phyloP scores from a whole-genome alignment of 2,113 vertebrate species.

The Camelus dromedarius region DNA sequence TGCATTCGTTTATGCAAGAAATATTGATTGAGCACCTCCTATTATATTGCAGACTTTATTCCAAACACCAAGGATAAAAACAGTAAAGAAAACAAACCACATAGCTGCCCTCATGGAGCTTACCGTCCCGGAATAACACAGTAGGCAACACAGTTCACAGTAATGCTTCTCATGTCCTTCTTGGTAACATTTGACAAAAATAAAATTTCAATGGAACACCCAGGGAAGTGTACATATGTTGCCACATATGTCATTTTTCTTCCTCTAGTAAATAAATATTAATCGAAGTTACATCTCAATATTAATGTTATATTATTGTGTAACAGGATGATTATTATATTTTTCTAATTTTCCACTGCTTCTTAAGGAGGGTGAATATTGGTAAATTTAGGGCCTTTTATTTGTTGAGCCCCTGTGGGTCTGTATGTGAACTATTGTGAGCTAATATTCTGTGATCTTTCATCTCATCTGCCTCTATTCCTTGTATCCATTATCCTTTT shows the following conservation, averaged over 20 bases:
- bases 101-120: neutral
- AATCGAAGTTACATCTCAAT: neutral
- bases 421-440: neutral
- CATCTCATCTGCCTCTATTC: neutral
- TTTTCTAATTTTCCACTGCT: neutral
- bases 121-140: neutral
- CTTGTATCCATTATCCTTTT: neutral
- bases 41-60: neutral
- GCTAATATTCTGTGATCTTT: neutral
- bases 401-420: neutral
- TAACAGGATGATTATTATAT: neutral
- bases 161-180: neutral
- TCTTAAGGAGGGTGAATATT: neutral
- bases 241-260: neutral
- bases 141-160: neutral
- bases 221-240: neutral
- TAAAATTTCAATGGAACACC: neutral
- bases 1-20: neutral
- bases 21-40: neutral
- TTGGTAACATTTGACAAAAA: constrained; percentile 17
- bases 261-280: neutral
- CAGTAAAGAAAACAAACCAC: neutral
- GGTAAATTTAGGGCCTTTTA: neutral
- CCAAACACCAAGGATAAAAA: constrained; percentile 4
- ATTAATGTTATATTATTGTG: neutral